Conservation (phyloP, 2,797 vertebrate species). For the Prunella strophiata region DNA sequence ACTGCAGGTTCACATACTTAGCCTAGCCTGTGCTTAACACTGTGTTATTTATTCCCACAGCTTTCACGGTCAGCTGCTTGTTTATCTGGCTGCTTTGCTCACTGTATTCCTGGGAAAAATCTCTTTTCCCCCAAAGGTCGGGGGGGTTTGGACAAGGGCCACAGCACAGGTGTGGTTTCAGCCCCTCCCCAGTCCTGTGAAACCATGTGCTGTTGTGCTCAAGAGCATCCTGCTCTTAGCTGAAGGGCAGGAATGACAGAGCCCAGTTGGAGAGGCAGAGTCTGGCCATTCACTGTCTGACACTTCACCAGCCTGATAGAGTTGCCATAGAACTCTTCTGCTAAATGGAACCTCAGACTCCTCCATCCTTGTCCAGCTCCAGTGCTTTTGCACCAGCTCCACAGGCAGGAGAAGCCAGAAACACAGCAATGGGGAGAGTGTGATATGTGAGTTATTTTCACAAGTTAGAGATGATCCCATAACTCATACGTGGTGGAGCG, state of each 20-base stretch:
- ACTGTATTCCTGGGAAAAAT: not conserved
- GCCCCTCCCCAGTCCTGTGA: not conserved
- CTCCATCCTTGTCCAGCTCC: not conserved
- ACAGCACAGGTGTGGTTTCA: not conserved
- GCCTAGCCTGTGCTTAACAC: conserved; percentile 42
- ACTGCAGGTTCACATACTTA: conserved; percentile 55
- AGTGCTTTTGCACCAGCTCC: not conserved
- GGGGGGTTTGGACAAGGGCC: not conserved
- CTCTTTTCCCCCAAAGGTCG: not conserved
- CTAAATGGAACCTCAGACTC: not conserved
- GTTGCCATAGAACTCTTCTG: not conserved
- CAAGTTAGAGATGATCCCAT: conserved; percentile 59
- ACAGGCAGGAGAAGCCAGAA: not conserved
- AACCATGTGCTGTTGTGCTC: not conserved
- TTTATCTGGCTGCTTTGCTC: conserved; percentile 20
- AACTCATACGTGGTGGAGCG: conserved; percentile 49
- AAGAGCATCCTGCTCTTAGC: not conserved
- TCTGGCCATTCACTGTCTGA: fast-evolving
- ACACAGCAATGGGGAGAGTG: not conserved
- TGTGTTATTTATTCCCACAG: conserved; percentile 55
- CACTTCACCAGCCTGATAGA: not conserved
- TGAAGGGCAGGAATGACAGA: not conserved
- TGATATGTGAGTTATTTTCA: conserved; percentile 72
- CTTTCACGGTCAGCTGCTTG: conserved; percentile 40
- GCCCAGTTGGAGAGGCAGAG: not conserved